Evolutionary conservation across 1,140 invertebrate species (phyloP), one percentile per base, ranked within the genome.

Genomic region (Dendrolimus kikuchii): DNA sequence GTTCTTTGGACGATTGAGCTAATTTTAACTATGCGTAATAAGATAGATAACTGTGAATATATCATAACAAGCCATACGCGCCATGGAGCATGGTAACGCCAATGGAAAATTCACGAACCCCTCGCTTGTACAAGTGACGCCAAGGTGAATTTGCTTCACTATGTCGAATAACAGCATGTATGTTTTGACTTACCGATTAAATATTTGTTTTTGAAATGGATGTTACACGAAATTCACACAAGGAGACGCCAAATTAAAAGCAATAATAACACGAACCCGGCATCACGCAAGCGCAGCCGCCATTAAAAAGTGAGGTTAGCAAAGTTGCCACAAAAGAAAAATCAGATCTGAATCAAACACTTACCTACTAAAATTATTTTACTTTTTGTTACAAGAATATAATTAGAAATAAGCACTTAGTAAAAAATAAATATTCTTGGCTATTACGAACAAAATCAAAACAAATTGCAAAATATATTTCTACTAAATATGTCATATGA

Each of bases 251-350:
- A 77, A 77, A 71, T 71, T 77, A 77, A 55, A 71, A 64, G 75
- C 66, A 79, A 76, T 75, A 79, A 74, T 76, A 80, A 76, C 74
- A 84, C 66, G 73, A 77, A 77, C 72, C 81, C 81, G 81, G 79
- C 81, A 81, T 81, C 80, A 81, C 78, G 81, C 77, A 85, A 81
- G 77, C 80, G 78, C 78, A 74, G 74, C 74, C 81, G 80, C 82
- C 82, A 83, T 83, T 77, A 70, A 75, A 59, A 69, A 72, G 59
- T 67, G 62, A 66, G 64, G 61, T 66, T 63, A 60, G 43, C 23
- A 40, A 51, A 65, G 58, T 68, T 71, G 63, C 64, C 50, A 56
- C 40, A 40, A 3, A 39, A 48, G 44, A 55, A 52, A 48, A 46
- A 37, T 23, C 10, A 37, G 41, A 47, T 23, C 7, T 5, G 5